Evolutionary conservation across 2,888 invertebrate genomes (phyloP), one percentile per base, ranked within the genome.

Genomic region (Euclidia mi): DNA sequence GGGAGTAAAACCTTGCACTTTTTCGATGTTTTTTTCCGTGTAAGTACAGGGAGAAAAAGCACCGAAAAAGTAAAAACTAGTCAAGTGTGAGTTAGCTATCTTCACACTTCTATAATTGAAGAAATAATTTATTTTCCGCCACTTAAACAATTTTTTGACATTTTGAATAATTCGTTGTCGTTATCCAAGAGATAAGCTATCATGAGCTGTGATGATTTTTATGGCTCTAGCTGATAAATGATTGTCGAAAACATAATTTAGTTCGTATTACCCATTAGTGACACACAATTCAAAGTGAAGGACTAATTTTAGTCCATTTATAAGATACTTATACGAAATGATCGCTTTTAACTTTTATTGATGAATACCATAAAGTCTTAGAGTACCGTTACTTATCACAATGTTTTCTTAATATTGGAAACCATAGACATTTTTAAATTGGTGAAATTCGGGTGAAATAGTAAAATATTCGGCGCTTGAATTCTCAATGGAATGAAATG

Each of bases 401-500:
- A 43, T 20, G 35, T 53, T 55, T 50, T 51, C 31, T 50, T 49
- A 32, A 43, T 31, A 49, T 37, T 49, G 40, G 38, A 60, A 47
- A 56, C 25, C 53, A 48, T 31, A 25, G 25, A 25, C 6, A 25
- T 25, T 25, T 25, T 25, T n/a, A n/a, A n/a, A n/a, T n/a, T n/a
- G n/a, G n/a, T 60, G 50, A 56, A 63, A 63, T 35, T 55, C 43
- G 31, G n/a, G 57, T 62, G 53, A 60, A 67, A 48, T 46, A 60
- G 41, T 75, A 60, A 72, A 65, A 67, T 46, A 56, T 44, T 51
- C 15, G 56, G 42, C 64, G 56, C 28, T 50, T 57, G 46, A 48
- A 49, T 71, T 53, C 43, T 47, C 48, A 45, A 57, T 56, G 37
- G 50, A 56, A 75, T 65, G 63, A 72, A 66, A 72, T 57, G 58